These are phyloP conservation scores for Sparidentex hasta DNA, from an alignment of 2,797 vertebrate genomes.

Conservation along the genomic window DNA sequence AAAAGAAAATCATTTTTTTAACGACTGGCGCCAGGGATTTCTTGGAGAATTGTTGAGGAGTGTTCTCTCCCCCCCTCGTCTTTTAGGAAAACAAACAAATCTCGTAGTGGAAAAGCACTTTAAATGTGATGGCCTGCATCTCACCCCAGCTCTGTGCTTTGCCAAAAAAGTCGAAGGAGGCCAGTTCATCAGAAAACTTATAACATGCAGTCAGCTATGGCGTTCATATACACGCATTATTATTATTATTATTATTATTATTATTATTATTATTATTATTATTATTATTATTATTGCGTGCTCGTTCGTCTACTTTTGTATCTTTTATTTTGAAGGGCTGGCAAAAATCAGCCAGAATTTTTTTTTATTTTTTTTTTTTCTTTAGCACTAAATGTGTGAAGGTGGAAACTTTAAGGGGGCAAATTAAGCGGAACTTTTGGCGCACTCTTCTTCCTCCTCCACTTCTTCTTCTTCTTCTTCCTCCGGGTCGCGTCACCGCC, in stretches of 20 bases:
- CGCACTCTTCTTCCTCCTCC: background rate
- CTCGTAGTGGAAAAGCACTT: slow-evolving; percentile 67
- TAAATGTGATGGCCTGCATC: slow-evolving; percentile 69
- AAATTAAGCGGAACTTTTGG: background rate
- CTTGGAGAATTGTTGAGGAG: slow-evolving; percentile 69
- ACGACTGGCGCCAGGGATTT: slow-evolving; percentile 77
- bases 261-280: slow-evolving; percentile 16
- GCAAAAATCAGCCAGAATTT: background rate
- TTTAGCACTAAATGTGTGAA: background rate
- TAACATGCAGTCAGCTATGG: background rate
- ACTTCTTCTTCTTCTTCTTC: background rate
- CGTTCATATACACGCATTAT: background rate
- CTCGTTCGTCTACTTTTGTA: background rate
- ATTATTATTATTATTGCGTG: background rate
- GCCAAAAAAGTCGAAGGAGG: slow-evolving; percentile 36
- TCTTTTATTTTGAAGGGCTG: background rate
- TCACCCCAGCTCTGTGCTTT: slow-evolving; percentile 39
- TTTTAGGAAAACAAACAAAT: slow-evolving; percentile 81
- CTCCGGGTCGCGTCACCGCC: slow-evolving; percentile 22
- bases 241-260: slow-evolving; percentile 3
- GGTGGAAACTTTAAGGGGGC: background rate
- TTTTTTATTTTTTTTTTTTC: rapidly evolving
- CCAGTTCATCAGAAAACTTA: slow-evolving; percentile 38
- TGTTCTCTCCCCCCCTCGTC: slow-evolving; percentile 69
- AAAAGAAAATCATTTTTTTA: slow-evolving; percentile 82